phyloP scores from a whole-genome alignment of 2,888 invertebrate genomes.

The Polia nebulosa region DNA sequence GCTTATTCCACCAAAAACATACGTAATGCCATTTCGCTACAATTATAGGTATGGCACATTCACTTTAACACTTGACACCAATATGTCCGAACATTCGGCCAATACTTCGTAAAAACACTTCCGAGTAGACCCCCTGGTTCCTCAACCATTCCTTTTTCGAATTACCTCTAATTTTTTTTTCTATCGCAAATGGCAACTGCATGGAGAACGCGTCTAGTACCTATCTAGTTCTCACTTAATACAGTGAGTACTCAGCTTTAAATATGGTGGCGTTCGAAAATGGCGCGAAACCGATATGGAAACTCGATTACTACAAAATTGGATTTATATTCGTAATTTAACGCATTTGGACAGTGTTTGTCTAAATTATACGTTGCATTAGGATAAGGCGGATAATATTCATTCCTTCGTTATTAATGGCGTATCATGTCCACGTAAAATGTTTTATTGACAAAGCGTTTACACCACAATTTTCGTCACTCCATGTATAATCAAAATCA shows the following conservation, averaged over 20 bases:
- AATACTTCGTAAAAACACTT: too few relatives aligned
- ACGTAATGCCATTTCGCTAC: too few relatives aligned
- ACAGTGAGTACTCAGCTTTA: conserved; percentile 40
- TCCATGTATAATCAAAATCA: neutral
- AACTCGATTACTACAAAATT: conserved; percentile 55
- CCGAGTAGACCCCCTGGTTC: too few relatives aligned
- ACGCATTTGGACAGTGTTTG: conserved; percentile 34
- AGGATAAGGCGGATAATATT: conserved; percentile 16
- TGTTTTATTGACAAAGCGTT: conserved; percentile 14
- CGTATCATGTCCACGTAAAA: neutral
- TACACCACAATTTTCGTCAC: neutral
- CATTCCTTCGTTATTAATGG: conserved; percentile 12
- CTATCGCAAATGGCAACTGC: conserved; percentile 7
- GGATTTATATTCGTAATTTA: conserved; percentile 55
- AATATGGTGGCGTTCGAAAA: conserved; percentile 56
- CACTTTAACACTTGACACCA: too few relatives aligned
- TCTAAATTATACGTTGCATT: conserved; percentile 32
- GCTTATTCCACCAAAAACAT: too few relatives aligned
- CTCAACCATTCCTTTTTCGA: conserved; percentile 22
- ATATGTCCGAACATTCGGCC: too few relatives aligned
- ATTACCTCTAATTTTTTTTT: conserved; percentile 25
- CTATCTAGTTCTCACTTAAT: conserved; percentile 34
- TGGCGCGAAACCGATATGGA: conserved; percentile 59
- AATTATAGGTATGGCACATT: too few relatives aligned
- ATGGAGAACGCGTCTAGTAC: conserved; percentile 24